phyloP scores from a whole-genome alignment of 2,797 vertebrate species.

The Knipowitschia caucasica region DNA sequence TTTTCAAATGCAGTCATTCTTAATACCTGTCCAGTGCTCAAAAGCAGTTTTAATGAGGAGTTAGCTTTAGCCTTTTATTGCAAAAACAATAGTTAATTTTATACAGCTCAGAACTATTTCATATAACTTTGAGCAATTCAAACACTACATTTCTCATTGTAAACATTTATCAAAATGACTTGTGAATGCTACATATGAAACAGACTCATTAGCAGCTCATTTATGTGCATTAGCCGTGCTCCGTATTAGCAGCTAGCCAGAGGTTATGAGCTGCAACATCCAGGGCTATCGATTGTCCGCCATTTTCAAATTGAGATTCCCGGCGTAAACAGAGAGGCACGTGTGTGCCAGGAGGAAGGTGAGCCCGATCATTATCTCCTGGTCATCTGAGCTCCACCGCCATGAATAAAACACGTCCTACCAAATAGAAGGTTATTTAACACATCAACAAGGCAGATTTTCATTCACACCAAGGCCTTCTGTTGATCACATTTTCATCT shows the following conservation, averaged over 20 bases:
- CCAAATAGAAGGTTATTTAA: slow-evolving; percentile 58
- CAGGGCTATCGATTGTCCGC: slow-evolving; percentile 57
- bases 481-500: slow-evolving; percentile 58
- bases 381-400: slow-evolving; percentile 52
- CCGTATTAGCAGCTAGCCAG: slow-evolving; percentile 52
- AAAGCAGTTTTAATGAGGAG: too few relatives aligned
- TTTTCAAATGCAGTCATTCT: too few relatives aligned
- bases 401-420: slow-evolving; percentile 69
- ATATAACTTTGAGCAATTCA: too few relatives aligned
- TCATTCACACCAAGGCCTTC: slow-evolving; percentile 51
- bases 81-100: too few relatives aligned
- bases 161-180: background rate
- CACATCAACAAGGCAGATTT: slow-evolving; percentile 43
- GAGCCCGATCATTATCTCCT: slow-evolving; percentile 67
- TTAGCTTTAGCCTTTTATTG: too few relatives aligned
- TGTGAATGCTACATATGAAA: slow-evolving; percentile 29
- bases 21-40: too few relatives aligned
- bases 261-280: slow-evolving; percentile 40
- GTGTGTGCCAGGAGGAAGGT: slow-evolving; percentile 74
- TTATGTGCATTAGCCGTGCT: slow-evolving; percentile 41
- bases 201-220: slow-evolving; percentile 22
- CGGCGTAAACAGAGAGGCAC: slow-evolving; percentile 58
- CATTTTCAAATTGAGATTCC: slow-evolving; percentile 72
- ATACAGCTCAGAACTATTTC: too few relatives aligned
- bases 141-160: background rate